These are phyloP conservation scores for Drosophila nr. perissopoda DNA, from an alignment of 2,888 invertebrate species.

Conservation along the genomic window DNA sequence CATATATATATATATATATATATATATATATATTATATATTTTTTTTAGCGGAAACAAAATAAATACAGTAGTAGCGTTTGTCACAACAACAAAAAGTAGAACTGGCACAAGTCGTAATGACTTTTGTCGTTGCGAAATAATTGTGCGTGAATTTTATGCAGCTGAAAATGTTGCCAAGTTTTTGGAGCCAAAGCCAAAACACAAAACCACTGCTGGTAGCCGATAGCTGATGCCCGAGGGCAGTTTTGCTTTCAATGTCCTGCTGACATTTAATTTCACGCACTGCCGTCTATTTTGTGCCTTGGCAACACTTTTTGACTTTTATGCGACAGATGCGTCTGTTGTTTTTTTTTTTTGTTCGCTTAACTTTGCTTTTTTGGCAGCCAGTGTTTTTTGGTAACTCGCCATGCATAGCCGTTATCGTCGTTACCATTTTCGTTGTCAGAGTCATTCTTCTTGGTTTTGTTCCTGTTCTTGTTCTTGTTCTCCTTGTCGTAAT, in stretches of 20 bases:
- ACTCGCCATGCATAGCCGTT: conserved; percentile 14
- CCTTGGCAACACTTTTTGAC: conserved; percentile 78
- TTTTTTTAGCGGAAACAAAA: conserved; percentile 60
- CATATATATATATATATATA: background rate
- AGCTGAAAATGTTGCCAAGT: conserved; percentile 46
- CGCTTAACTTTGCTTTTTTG: conserved; percentile 31
- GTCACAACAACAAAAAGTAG: conserved; percentile 39
- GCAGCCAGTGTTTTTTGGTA: conserved; percentile 29
- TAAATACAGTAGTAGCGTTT: conserved; percentile 67
- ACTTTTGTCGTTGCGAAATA: conserved; percentile 78
- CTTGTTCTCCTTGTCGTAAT: conserved; percentile 22
- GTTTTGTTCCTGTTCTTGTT: background rate
- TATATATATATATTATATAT: background rate
- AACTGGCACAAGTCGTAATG: conserved; percentile 62
- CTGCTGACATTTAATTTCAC: conserved; percentile 79
- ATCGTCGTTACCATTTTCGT: conserved; percentile 4
- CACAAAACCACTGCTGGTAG: background rate
- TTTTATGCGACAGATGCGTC: conserved; percentile 63
- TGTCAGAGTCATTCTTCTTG: conserved; percentile 1
- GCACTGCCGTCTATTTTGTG: conserved; percentile 78
- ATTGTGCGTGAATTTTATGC: conserved; percentile 74
- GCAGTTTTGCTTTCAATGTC: conserved; percentile 66
- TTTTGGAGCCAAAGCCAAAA: conserved; percentile 32
- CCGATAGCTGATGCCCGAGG: conserved; percentile 20
- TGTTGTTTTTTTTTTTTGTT: conserved; percentile 2